A percentile compares a stretch with the other conserved stretches of the same genome.
phyloP scores from a whole-genome alignment of 2,113 vertebrate genomes.

The Saimiri boliviensis region DNA sequence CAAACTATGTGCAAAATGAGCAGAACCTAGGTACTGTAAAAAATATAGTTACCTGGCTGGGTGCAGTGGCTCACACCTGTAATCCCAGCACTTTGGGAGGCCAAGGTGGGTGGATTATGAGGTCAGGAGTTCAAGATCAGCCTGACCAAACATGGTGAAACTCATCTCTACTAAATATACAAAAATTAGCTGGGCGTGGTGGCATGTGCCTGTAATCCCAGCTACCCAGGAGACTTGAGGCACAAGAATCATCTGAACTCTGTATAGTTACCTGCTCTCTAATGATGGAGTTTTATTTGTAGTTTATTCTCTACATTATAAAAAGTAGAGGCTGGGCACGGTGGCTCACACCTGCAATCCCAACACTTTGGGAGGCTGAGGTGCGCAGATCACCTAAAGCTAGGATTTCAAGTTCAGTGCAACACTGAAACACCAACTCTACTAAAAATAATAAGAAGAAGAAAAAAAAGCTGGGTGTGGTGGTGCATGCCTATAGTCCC shows the following conservation, averaged over 20 bases:
- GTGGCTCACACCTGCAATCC: neutral
- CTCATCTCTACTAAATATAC: too few species aligned
- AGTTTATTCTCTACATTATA: neutral
- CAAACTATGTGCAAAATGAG: neutral
- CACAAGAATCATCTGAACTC: too few species aligned
- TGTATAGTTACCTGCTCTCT: neutral
- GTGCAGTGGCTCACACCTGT: too few species aligned
- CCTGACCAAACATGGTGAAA: too few species aligned
- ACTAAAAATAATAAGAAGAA: neutral
- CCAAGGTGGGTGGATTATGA: too few species aligned
- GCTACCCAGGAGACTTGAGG: too few species aligned
- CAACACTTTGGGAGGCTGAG: neutral
- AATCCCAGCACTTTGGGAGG: too few species aligned
- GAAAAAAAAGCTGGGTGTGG: neutral
- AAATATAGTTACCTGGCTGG: neutral
- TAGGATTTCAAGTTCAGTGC: neutral
- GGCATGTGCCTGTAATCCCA: too few species aligned
- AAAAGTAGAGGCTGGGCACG: too few species aligned
- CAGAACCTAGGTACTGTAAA: neutral
- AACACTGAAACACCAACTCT: neutral
- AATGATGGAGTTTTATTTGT: neutral
- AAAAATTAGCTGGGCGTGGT: too few species aligned
- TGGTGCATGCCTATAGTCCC: neutral
- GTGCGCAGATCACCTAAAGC: neutral
- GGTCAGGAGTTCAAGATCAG: too few species aligned